Evolutionary conservation across 35 echinoderm and acorn worm species (phyloP), one percentile per base, ranked within the genome.

Genomic region (Heliocidaris erythrogramma): DNA sequence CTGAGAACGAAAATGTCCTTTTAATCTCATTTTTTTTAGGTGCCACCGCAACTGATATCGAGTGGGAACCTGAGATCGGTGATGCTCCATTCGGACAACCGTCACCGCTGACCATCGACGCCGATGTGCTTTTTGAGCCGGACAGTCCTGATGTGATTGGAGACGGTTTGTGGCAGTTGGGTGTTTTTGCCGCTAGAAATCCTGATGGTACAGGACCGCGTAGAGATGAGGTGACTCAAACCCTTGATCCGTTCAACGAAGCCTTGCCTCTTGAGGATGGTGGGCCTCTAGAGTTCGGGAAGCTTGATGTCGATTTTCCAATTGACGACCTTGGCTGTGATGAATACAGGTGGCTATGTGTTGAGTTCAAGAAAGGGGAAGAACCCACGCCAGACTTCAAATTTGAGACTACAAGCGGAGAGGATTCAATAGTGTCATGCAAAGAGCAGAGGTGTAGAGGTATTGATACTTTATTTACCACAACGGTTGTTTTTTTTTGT

Each of bases 361-460:
- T 98, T 84, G 97, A 98, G 90, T 96, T 95, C 69, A 92, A 95
- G 50, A 98, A 98, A 91, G 97, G 97, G 59, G 90, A 93, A 84
- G 27, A 94, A 60, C 95, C 97, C 18, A 91, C 24, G 49, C 97
- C 97, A 7, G 97, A 98, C 92, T 98, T 98, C 87, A 96, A 95
- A 89, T 98, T 98, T 94, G 95, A 98, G 88, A 91, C 88, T 60
- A 2, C 56, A 85, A 60, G 50, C 65, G 97, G 97, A 30, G 95
- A 94, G 48, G 94, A 95, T 10, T 42, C 89, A 2, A 90, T 98
- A 30, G 78, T 95, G 27, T 96, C 90, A 32, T 98, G 97, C 85
- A 93, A 96, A 88, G 94, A 95, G 52, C 97, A 98, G 59, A 85
- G 94, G 30, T 98, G 97, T 42, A 98, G 96, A 98, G 95, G 97